Conservation (phyloP, 2,113 vertebrate genomes). For the Mormyrus iriodes region DNA sequence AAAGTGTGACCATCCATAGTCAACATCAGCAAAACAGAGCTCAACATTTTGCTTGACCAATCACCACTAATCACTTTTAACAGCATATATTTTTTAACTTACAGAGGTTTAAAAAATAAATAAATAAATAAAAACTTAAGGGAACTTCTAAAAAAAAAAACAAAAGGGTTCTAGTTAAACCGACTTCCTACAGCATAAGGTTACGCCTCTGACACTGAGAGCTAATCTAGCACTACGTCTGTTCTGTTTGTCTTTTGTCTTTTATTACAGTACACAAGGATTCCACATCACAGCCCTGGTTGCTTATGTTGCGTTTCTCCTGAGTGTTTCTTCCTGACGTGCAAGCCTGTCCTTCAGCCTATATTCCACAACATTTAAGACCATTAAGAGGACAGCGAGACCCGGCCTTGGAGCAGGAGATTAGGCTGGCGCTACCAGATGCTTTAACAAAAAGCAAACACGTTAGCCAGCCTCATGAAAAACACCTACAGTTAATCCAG, state of each 20-base stretch:
- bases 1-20: too few relatives aligned
- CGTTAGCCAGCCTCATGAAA: not conserved
- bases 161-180: not conserved
- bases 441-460: not conserved
- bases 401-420: not conserved
- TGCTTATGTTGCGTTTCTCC: not conserved
- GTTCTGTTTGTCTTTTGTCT: not conserved
- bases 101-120: too few relatives aligned
- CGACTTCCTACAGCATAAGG: not conserved
- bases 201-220: not conserved
- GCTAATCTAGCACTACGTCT: not conserved
- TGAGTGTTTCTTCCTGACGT: not conserved
- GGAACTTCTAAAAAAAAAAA: not conserved
- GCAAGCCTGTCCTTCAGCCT: not conserved
- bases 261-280: not conserved
- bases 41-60: too few relatives aligned
- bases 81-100: too few relatives aligned
- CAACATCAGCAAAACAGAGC: too few relatives aligned
- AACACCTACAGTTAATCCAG: not conserved
- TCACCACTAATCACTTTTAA: too few relatives aligned
- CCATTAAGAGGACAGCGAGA: not conserved
- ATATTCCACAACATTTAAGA: not conserved
- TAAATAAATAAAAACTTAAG: too few relatives aligned
- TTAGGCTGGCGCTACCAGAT: not conserved
- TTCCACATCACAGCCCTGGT: not conserved